Evolutionary conservation across 2,113 vertebrate genomes (phyloP).

Genomic region (Felis chaus): DNA sequence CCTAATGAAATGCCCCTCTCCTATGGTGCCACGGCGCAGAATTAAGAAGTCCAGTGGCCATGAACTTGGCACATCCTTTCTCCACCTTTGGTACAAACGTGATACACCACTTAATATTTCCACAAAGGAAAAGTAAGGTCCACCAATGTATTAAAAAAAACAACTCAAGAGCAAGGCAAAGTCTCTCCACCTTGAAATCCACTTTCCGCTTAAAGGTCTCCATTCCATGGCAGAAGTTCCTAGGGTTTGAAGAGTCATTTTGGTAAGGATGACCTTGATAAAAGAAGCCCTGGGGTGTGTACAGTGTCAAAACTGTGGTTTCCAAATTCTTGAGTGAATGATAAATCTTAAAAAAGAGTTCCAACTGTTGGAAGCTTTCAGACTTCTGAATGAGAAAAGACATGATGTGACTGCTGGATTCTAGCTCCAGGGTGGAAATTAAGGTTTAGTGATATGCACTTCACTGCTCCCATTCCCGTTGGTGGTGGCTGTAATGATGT

Average conservation of each 20-base stretch:
- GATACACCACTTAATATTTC: slow-evolving; percentile 67
- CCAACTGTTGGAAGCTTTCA: slow-evolving; percentile 46
- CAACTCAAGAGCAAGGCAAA: slow-evolving; percentile 74
- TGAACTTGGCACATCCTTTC: slow-evolving; percentile 60
- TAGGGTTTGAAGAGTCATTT: slow-evolving; percentile 57
- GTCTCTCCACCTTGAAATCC: slow-evolving; percentile 64
- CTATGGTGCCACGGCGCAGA: slow-evolving; percentile 49
- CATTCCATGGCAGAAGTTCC: slow-evolving; percentile 62
- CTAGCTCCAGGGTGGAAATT: slow-evolving; percentile 67
- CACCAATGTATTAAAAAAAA: slow-evolving; percentile 68
- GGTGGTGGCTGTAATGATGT: slow-evolving; percentile 96
- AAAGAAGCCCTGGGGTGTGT: slow-evolving; percentile 50
- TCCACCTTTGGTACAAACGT: slow-evolving; percentile 66
- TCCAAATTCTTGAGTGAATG: slow-evolving; percentile 65
- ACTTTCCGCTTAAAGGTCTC: slow-evolving; percentile 69
- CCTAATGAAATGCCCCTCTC: slow-evolving; percentile 11
- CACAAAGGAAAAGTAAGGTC: slow-evolving; percentile 78
- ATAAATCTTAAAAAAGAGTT: slow-evolving; percentile 63
- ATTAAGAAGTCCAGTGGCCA: slow-evolving; percentile 40
- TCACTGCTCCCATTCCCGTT: slow-evolving; percentile 89
- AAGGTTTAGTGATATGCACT: slow-evolving; percentile 94
- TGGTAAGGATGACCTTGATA: slow-evolving; percentile 50
- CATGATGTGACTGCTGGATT: slow-evolving; percentile 18
- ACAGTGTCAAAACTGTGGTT: slow-evolving; percentile 63
- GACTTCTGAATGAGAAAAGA: slow-evolving; percentile 15